A percentile compares a stretch with the other conserved stretches of the same genome.
Conservation (phyloP, 2,797 vertebrate species). For the Mastacembelus armatus region DNA sequence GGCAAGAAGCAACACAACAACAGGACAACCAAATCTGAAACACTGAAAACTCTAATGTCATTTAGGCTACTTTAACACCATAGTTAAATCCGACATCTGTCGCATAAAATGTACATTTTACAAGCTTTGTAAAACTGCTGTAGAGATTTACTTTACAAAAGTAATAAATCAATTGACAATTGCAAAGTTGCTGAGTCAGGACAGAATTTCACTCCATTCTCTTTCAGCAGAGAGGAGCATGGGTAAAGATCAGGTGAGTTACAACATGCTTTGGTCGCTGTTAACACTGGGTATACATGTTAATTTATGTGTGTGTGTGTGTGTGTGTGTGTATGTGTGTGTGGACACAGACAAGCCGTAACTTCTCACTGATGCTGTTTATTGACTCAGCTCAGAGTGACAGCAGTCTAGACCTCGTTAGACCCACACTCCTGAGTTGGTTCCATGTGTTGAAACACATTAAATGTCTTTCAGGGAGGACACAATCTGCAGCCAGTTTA, state of each 20-base stretch:
- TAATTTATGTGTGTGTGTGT: slow-evolving; percentile 12
- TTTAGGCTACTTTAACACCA: slow-evolving; percentile 10
- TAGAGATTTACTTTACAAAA: slow-evolving; percentile 37
- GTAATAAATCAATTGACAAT: slow-evolving; percentile 42
- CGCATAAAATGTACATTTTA: slow-evolving; percentile 38
- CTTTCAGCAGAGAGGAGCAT: background rate
- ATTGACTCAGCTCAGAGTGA: slow-evolving; percentile 59
- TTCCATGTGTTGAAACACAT: too few relatives aligned
- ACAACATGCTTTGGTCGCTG: slow-evolving; percentile 2
- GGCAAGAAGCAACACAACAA: background rate
- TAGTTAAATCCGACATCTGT: slow-evolving; percentile 38
- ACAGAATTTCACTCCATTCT: slow-evolving; percentile 5
- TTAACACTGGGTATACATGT: background rate
- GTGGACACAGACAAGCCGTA: slow-evolving; percentile 49
- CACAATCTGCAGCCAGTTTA: too few relatives aligned
- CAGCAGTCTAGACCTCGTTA: slow-evolving; percentile 60
- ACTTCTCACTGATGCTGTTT: slow-evolving; percentile 64
- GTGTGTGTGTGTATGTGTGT: slow-evolving; percentile 3
- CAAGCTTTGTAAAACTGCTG: slow-evolving; percentile 34
- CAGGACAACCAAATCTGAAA: background rate
- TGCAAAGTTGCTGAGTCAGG: slow-evolving; percentile 25
- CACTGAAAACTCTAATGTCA: slow-evolving; percentile 14
- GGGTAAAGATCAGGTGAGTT: background rate
- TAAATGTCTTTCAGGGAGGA: too few relatives aligned
- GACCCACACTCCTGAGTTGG: too few relatives aligned